Evolutionary conservation across 1,140 invertebrate species (phyloP).

Genomic region (Pygmarrhopalites habei): DNA sequence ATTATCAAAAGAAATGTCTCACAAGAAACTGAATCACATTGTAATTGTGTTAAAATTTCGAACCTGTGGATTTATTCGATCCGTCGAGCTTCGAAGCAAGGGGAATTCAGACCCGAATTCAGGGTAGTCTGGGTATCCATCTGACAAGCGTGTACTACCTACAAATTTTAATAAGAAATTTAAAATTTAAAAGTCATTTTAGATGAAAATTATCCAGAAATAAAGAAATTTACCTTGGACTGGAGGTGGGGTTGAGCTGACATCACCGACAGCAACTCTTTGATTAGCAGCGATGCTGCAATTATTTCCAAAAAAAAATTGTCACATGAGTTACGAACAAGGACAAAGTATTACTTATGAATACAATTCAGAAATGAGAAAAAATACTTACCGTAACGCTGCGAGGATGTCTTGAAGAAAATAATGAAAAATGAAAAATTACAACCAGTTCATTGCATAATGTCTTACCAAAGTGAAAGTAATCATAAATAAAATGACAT

Average conservation of each 20-base stretch:
- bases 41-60: too few relatives aligned
- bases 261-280: slow-evolving; percentile 48
- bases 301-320: too few relatives aligned
- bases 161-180: background rate
- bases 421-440: too few relatives aligned
- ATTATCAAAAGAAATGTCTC: too few relatives aligned
- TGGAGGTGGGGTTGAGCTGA: slow-evolving; percentile 31
- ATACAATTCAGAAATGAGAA: too few relatives aligned
- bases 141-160: slow-evolving; percentile 33
- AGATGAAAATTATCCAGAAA: background rate
- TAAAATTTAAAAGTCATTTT: background rate
- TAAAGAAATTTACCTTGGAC: slow-evolving; percentile 28
- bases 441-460: too few relatives aligned
- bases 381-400: too few relatives aligned
- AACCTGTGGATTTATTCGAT: slow-evolving; percentile 37
- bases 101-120: slow-evolving; percentile 41
- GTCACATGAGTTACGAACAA: too few relatives aligned
- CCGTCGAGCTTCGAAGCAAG: slow-evolving; percentile 38
- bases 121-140: slow-evolving; percentile 39
- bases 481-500: too few relatives aligned
- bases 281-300: slow-evolving; percentile 70
- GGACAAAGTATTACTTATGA: too few relatives aligned
- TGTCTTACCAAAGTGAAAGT: too few relatives aligned
- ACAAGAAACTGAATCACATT: too few relatives aligned
- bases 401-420: slow-evolving; percentile 85